Conservation (phyloP, 2,888 invertebrate species). For the Lithophane ornitopus region DNA sequence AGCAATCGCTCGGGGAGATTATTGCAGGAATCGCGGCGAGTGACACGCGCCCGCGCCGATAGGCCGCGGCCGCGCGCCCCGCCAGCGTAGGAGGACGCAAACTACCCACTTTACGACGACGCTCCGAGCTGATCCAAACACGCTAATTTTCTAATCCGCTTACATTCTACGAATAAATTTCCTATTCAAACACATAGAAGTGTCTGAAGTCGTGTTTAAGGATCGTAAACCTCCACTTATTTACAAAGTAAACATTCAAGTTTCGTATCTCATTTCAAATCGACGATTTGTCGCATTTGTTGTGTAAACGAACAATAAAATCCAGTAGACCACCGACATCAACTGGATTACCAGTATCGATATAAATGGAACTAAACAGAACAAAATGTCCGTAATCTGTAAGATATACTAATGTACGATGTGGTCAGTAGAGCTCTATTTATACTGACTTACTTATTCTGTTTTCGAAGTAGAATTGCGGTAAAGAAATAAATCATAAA, state of each 20-base stretch:
- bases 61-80: conserved; percentile 31
- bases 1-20: conserved; percentile 87
- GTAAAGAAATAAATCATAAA: conserved; percentile 24
- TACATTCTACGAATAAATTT: conserved; percentile 73
- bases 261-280: conserved; percentile 63
- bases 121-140: conserved; percentile 68
- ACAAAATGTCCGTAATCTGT: conserved; percentile 60
- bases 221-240: conserved; percentile 62
- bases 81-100: conserved; percentile 65
- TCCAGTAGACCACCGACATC: conserved; percentile 55
- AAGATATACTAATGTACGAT: conserved; percentile 32
- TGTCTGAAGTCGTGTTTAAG: conserved; percentile 62
- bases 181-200: conserved; percentile 66
- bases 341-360: conserved; percentile 52
- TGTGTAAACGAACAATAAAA: conserved; percentile 60
- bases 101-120: conserved; percentile 74
- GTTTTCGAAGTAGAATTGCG: conserved; percentile 18
- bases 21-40: conserved; percentile 82
- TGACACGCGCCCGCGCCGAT: conserved; percentile 80
- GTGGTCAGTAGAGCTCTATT: conserved; percentile 13
- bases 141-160: conserved; percentile 81
- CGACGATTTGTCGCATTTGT: conserved; percentile 61
- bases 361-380: conserved; percentile 57
- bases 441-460: conserved; percentile 25
- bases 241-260: conserved; percentile 57